Conservation (phyloP, 2,888 invertebrate species). For the Tetrapedia diversipes region DNA sequence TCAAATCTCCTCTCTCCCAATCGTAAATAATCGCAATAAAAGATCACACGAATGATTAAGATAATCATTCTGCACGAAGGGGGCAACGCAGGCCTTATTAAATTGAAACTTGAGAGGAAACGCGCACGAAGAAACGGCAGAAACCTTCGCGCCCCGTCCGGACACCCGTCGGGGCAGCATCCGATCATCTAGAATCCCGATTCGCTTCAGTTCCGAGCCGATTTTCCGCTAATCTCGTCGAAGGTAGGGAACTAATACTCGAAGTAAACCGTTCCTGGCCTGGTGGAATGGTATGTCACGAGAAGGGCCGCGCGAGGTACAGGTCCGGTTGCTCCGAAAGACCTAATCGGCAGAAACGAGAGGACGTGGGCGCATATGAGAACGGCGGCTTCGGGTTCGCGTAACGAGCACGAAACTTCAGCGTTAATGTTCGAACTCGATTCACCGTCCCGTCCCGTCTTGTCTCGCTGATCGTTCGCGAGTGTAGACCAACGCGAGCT, state of each 20-base stretch:
- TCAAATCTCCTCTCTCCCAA: too few species aligned
- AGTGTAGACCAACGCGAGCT: slow-evolving; percentile 35
- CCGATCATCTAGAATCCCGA: not conserved
- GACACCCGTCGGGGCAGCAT: not conserved
- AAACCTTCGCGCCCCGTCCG: not conserved
- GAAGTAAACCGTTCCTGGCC: not conserved
- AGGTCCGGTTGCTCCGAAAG: slow-evolving; percentile 41
- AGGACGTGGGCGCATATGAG: slow-evolving; percentile 27
- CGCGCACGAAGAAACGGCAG: not conserved
- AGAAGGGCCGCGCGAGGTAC: slow-evolving; percentile 18
- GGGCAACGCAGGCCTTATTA: too few species aligned
- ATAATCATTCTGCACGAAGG: too few species aligned
- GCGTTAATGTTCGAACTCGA: slow-evolving; percentile 28
- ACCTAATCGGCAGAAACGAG: slow-evolving; percentile 24
- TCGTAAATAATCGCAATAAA: too few species aligned
- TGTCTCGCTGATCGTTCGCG: slow-evolving; percentile 23
- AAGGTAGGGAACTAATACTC: not conserved
- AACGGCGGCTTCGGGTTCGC: slow-evolving; percentile 3
- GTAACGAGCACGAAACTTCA: slow-evolving; percentile 46
- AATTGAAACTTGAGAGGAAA: too few species aligned
- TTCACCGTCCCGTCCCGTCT: slow-evolving; percentile 9
- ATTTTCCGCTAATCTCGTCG: slow-evolving; percentile 4
- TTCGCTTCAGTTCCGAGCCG: not conserved
- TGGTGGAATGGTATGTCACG: slow-evolving; percentile 2
- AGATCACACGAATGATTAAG: too few species aligned